Conservation (phyloP, 2,797 vertebrate genomes). For the Ispidina lecontei region DNA sequence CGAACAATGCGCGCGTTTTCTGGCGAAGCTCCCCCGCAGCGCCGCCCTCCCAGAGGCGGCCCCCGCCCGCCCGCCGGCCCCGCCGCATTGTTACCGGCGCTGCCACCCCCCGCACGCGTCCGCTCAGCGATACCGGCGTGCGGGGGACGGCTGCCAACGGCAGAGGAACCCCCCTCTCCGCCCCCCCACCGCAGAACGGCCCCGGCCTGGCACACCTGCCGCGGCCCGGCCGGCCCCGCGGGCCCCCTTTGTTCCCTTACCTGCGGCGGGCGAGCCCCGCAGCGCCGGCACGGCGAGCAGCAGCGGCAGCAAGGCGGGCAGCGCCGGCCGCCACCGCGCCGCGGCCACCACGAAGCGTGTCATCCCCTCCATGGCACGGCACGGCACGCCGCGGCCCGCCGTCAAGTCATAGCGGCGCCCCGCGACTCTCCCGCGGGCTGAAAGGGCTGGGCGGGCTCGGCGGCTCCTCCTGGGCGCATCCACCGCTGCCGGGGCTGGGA, state of each 20-base stretch:
- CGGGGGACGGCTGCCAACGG: too few species aligned
- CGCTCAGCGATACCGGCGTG: not conserved
- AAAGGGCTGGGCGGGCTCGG: not conserved
- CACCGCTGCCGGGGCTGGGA: not conserved
- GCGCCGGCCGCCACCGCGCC: conserved; percentile 42
- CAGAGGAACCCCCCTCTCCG: too few species aligned
- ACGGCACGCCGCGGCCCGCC: conserved; percentile 33
- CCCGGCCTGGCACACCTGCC: not conserved
- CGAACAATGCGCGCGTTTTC: conserved; percentile 31
- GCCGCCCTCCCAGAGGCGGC: not conserved
- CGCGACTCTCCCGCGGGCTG: conserved; percentile 1
- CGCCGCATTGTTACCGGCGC: conserved; percentile 14
- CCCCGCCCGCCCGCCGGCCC: not conserved
- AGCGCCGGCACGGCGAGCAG: conserved; percentile 60
- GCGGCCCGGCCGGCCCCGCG: too few species aligned
- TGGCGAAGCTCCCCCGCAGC: not conserved
- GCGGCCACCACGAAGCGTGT: conserved; percentile 68
- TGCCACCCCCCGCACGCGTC: not conserved
- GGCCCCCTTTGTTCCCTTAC: conserved; percentile 35
- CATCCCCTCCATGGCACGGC: conserved; percentile 63
- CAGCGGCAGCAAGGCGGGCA: conserved; percentile 62
- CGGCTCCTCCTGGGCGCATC: conserved; percentile 29
- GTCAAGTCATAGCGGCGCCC: conserved; percentile 53
- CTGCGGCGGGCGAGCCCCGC: conserved; percentile 40
- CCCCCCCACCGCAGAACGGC: not conserved